Conservation (phyloP, 2,113 vertebrate genomes). For the Hylia prasina region DNA sequence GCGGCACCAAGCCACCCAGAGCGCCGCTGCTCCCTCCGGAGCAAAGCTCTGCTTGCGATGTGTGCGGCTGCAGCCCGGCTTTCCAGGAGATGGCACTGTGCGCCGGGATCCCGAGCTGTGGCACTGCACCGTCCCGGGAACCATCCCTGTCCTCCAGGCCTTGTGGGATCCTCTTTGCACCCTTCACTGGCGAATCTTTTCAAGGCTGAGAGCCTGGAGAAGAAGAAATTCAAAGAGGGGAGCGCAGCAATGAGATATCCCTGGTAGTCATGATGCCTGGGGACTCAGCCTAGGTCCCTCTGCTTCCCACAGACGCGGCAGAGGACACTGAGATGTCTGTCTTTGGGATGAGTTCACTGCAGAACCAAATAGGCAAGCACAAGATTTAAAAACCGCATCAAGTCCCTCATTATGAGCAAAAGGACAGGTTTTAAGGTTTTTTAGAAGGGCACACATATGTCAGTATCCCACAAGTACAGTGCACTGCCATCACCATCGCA, state of each 20-base stretch:
- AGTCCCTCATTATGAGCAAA: background rate
- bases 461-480: background rate
- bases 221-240: background rate
- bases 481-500: background rate
- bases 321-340: background rate
- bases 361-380: accelerated
- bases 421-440: background rate
- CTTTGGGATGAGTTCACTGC: background rate
- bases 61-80: background rate
- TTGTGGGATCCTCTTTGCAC: background rate
- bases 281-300: background rate
- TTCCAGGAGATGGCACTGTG: constrained; percentile 49
- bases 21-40: background rate
- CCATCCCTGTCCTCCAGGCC: background rate
- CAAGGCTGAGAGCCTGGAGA: background rate
- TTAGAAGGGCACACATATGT: background rate
- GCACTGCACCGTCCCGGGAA: background rate
- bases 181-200: background rate
- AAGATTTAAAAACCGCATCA: background rate
- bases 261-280: background rate
- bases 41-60: background rate
- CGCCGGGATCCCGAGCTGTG: background rate
- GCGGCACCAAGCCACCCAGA: background rate
- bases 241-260: background rate
- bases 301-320: background rate